Base-by-base conservation (phyloP, 2,113 vertebrate species). In the Oceanites oceanicus region DNA sequence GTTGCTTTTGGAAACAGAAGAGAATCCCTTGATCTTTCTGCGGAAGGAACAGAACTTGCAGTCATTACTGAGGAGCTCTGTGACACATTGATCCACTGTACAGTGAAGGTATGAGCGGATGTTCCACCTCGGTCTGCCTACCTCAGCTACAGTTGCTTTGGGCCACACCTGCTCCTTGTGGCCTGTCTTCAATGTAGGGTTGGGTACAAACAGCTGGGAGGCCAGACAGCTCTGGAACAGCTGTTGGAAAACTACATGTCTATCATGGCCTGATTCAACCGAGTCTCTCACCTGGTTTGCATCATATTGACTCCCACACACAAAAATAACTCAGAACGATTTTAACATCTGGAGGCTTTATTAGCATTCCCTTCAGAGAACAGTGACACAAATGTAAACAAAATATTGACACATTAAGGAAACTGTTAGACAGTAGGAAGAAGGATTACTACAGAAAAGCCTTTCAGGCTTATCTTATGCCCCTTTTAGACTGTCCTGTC, bases 371-470 rank as follows among this genome's bases (percentile, higher is more conserved):
- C 40, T 77, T 96, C 70, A 91, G 66, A 87, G 79, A 77, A 86
- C 7, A 55, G 68, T 58, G 81, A 90, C 58, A 86, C 13, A 34
- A 66, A 97, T n/a, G 47, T 38, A 86, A 93, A 75, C 1, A 10
- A 87, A 94, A 90, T 95, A 96, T 77, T 80, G 95, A 92, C 92
- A 95, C 38, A 55, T 78, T 85, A 94, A 75, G 75, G 78, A 89
- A 90, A 88, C 63, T 23, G 52, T 58, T 62, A 93, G 95, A 91
- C 86, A 73, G 45, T 27, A 85, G 58, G 45, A 93, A 94, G 62
- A 85, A 87, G 36, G 58, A 87, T 96, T 76, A 79, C 25, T 49
- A 62, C 5, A 73, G 52, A 32, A 61, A 70, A 91, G 40, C 36
- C 26, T 82, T 83, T 75, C 81, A 94, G 47, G 38, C 50, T 90